Evolutionary conservation across 1,140 invertebrate species (phyloP).

Genomic region (Asbolus verrucosus): DNA sequence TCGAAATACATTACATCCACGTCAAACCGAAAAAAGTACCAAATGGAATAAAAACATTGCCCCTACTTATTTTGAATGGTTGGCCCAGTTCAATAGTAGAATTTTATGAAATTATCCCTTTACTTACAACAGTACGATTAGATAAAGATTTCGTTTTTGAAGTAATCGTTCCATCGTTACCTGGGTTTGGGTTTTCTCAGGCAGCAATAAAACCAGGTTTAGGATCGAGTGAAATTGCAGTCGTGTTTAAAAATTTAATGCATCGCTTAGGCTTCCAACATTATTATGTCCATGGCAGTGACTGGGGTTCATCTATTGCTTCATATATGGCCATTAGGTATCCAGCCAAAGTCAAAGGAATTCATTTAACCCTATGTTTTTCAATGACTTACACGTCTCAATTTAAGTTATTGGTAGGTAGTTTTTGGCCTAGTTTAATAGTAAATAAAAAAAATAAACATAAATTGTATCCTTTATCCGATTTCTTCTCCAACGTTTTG

Average conservation of each 20-base stretch:
- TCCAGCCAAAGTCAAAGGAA: conserved; percentile 76
- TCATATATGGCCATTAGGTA: conserved; percentile 74
- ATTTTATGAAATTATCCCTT: conserved; percentile 85
- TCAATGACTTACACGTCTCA: conserved; percentile 61
- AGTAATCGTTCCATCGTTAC: conserved; percentile 80
- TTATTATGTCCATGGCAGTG: conserved; percentile 88
- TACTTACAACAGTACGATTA: conserved; percentile 71
- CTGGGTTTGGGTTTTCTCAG: conserved; percentile 89
- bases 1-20: conserved; percentile 82
- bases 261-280: conserved; percentile 78
- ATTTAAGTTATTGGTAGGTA: conserved; percentile 69
- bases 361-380: conserved; percentile 76
- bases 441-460: conserved; percentile 69
- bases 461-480: conserved; percentile 73
- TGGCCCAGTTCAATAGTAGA: conserved; percentile 93
- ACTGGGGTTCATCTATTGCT: conserved; percentile 80
- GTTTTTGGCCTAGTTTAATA: conserved; percentile 70
- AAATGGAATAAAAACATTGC: conserved; percentile 72
- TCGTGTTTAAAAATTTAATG: conserved; percentile 89
- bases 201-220: conserved; percentile 74
- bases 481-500: conserved; percentile 67
- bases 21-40: conserved; percentile 71
- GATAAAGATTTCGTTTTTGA: conserved; percentile 81
- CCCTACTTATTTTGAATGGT: conserved; percentile 84
- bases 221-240: conserved; percentile 72